Conservation (phyloP, 2,888 invertebrate genomes). For the Calameuta idolon region DNA sequence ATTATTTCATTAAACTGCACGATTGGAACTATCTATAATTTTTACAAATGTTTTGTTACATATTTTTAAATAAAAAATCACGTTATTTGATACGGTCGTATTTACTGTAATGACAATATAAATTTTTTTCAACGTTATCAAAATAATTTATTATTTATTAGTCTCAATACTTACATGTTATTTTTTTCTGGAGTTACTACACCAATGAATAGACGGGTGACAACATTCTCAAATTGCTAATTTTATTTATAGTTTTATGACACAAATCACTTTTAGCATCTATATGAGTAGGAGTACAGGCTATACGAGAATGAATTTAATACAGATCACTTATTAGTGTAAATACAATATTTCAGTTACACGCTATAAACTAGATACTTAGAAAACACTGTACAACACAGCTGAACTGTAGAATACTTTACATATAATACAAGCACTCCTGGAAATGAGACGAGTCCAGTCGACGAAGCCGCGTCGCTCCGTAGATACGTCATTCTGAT, state of each 20-base stretch:
- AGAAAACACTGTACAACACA: slow-evolving; percentile 68
- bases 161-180: not conserved
- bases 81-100: not conserved
- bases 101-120: not conserved
- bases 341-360: slow-evolving; percentile 67
- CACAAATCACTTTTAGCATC: slow-evolving; percentile 68
- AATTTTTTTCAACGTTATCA: slow-evolving; percentile 1
- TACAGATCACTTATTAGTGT: slow-evolving; percentile 67
- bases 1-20: not conserved
- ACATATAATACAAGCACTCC: slow-evolving; percentile 65
- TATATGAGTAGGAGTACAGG: slow-evolving; percentile 67
- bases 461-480: not conserved
- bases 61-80: not conserved
- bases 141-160: not conserved
- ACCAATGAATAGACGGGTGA: not conserved
- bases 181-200: not conserved
- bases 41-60: not conserved
- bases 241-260: slow-evolving; percentile 66
- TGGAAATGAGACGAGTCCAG: slow-evolving; percentile 35
- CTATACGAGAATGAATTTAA: slow-evolving; percentile 67
- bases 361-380: slow-evolving; percentile 67
- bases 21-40: not conserved
- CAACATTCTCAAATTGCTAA: slow-evolving; percentile 66
- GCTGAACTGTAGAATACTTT: slow-evolving; percentile 66
- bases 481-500: not conserved